Base-by-base conservation (phyloP, 2,888 invertebrate genomes). In the Drosophila multiciliata region DNA sequence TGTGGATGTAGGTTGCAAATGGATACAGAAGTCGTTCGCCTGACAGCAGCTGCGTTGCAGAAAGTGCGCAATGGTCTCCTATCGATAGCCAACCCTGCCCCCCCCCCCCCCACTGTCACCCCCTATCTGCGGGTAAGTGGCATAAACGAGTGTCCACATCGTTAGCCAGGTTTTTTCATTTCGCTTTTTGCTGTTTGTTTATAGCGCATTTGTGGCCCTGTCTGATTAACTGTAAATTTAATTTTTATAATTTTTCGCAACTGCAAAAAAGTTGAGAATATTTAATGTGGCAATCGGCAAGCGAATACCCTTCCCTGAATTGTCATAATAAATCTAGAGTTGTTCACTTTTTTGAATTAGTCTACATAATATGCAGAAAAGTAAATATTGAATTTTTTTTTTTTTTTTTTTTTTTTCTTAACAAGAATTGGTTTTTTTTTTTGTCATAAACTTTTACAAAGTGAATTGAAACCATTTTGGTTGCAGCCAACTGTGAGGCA, bases 221-320 rank as follows among this genome's bases (percentile, higher is more conserved):
- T 86, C 90, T 88, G 87, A 88, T 90, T 90, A 88, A 83, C 87
- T 88, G 90, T 75, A 86, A 90, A 88, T 88, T 90, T 82, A 82
- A 88, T 90, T 89, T 74, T 69, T 73, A 49, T 48, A 20, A 26
- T 61, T 80, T 72, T 68, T 71, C 36, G 15, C 38, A 40, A 58
- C 35, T 42, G 35, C 35, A 58, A 23, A 35, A 35, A 45, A 8
- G 6, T 17, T 6, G 1, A 4, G 8, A 12, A n/a, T 3, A 40
- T 15, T 26, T 12, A 55, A 17, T 12, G 3, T 12, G 1, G 40
- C 11, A 9, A 20, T 54, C 12, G 61, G 26, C n/a, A 8, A 7
- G 8, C 15, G 4, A 38, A 68, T 80, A 63, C 50, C 15, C 67
- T 66, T 8, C 15, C 8, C 45, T 8, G 15, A 15, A 45, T 23